Evolutionary conservation across 1,140 invertebrate genomes (phyloP), one percentile per base, ranked within the genome.

Genomic region (Drosophila sucinea): DNA sequence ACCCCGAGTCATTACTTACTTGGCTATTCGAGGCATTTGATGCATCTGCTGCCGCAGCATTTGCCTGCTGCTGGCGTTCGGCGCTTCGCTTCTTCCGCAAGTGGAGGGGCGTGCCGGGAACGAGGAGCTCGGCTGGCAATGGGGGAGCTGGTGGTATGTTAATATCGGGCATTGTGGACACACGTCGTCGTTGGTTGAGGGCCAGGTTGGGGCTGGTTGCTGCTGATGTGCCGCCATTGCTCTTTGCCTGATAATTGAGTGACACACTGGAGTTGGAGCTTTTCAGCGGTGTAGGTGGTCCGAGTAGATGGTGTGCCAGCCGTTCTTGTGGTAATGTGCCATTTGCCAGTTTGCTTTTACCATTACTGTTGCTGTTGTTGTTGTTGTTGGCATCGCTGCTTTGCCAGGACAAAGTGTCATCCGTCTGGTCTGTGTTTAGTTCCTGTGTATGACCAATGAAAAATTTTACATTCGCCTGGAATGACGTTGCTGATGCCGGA

Each of bases 391-490:
- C 60, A 67, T 87, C 83, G 55, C 58, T 79, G 65, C 83, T 83
- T 8, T 80, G 84, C 51, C 80, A 80, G 77, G 83, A 87, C 79
- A 87, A 72, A 76, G 73, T 77, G 78, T 90, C 77, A 47, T 87
- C 84, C 61, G 70, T 71, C 62, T 81, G 73, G 33, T 72, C 68
- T 32, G 64, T 47, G 77, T 67, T 77, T 70, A 77, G 72, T 74
- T 87, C 84, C 83, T 89, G 83, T 76, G 83, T 87, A 60, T 77
- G 79, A 83, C 89, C 89, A 82, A 90, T 91, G 81, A 91, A 91
- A 82, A 91, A 91, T 81, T 90, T 90, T 62, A 90, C 87, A 78
- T 79, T 85, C 58, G 69, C 66, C 68, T 72, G 56, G 65, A 67
- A 40, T 67, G 38, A 27, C 30, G 47, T 10, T 56, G 33, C 30